These are phyloP conservation scores for Aethes cnicana DNA, from an alignment of 2,888 invertebrate species.

Conservation along the genomic window DNA sequence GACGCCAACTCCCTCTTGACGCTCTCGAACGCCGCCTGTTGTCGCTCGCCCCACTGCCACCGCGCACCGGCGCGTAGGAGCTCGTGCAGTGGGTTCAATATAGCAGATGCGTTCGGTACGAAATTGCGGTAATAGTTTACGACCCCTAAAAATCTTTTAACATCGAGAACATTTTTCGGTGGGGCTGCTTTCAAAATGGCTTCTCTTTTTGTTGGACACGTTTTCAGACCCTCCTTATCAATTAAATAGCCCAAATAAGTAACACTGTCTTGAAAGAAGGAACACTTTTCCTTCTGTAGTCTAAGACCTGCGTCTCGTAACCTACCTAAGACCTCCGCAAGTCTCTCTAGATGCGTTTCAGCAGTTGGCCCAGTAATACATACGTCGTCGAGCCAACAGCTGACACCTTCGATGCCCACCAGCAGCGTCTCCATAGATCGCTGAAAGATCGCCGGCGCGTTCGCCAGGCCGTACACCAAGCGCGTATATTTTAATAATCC, in stretches of 20 bases:
- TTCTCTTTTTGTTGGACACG: conserved; percentile 10
- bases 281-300: conserved; percentile 22
- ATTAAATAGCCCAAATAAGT: conserved; percentile 24
- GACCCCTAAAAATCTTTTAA: conserved; percentile 27
- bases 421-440: conserved; percentile 15
- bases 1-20: no score
- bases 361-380: conserved; percentile 8
- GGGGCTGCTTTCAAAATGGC: conserved; percentile 15
- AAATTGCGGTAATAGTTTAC: conserved; percentile 29
- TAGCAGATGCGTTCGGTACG: conserved; percentile 23
- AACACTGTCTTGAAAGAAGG: conserved; percentile 10
- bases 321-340: conserved; percentile 3
- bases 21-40: no score
- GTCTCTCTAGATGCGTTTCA: conserved; percentile 2
- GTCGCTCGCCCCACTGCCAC: no score
- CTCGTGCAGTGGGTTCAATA: conserved; percentile 25
- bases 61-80: conserved; percentile 4
- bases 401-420: conserved; percentile 10
- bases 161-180: conserved; percentile 2
- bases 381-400: conserved; percentile 18
- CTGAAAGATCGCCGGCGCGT: conserved; percentile 26
- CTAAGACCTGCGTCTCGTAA: conserved; percentile 16
- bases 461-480: conserved; percentile 28
- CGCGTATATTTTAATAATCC: no score
- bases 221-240: conserved; percentile 13